Evolutionary conservation across 2,797 vertebrate genomes (phyloP).

Genomic region (Oreonectes daqikongensis): DNA sequence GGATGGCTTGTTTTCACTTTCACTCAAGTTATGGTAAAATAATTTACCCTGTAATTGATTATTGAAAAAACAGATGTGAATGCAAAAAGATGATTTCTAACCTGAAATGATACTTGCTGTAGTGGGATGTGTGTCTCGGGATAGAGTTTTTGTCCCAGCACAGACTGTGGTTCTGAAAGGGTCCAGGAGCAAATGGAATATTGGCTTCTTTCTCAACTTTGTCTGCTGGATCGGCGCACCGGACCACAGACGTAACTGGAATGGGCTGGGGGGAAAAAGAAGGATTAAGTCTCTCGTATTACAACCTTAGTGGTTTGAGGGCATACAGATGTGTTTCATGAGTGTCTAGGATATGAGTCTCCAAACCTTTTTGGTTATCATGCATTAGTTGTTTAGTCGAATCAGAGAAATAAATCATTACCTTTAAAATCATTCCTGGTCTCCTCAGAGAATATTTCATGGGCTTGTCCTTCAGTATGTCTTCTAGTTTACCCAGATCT

Average conservation of each 20-base stretch:
- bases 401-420: constrained; percentile 40
- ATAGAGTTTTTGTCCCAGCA: constrained; percentile 49
- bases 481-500: constrained; percentile 58
- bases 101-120: constrained; percentile 57
- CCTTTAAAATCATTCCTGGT: constrained; percentile 64
- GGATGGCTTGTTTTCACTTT: neutral
- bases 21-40: neutral
- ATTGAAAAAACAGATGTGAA: neutral
- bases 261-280: constrained; percentile 61
- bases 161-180: constrained; percentile 52
- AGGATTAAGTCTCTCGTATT: neutral
- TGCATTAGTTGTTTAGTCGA: too few species aligned
- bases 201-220: constrained; percentile 6
- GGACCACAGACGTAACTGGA: constrained; percentile 57
- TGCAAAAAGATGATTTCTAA: constrained; percentile 50
- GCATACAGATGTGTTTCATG: neutral
- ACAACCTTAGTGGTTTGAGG: neutral
- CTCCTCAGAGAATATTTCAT: constrained; percentile 63
- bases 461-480: constrained; percentile 67
- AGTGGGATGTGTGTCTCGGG: constrained; percentile 48
- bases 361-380: neutral
- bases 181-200: constrained; percentile 57
- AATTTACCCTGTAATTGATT: neutral
- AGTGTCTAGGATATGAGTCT: neutral
- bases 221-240: neutral